Base-by-base conservation (phyloP, 2,797 vertebrate genomes). In the Sebastiscus albofasciatus region DNA sequence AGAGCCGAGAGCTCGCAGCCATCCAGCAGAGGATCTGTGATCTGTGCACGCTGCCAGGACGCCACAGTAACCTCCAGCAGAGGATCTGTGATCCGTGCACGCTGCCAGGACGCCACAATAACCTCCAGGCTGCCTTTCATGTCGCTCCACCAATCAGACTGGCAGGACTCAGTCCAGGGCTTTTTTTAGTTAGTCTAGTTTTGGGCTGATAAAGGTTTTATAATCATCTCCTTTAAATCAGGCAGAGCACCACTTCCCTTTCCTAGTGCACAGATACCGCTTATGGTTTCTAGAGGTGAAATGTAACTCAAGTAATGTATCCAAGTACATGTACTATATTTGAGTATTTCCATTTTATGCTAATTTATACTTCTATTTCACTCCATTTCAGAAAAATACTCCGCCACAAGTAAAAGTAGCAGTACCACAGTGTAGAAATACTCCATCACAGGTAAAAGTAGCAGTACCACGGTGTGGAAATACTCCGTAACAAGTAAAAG, bases 11-110 rank as follows among this genome's bases (percentile, higher is more conserved):
- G 34, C 79, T 76, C 34, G 4, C 27, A 79, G 84, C 26, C 65
- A 46, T 74, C 67, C 67, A 80, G 73, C 79, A 71, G 72, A 78
- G 76, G 75, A 84, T 83, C 75, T 84, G 74, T 62, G 85, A 88
- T 81, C 74, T 55, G 87, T 46, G 64, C 77, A 31, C 52, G 11
- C 83, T 73, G 77, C 74, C 83, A 75, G 76, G 56, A 62, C 3
- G 33, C 59, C 60, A 31, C 58, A 60, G 20, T 62, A n/a, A 39
- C 36, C 36, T 39, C 36, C 36, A 39, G 36, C 12, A 39, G 36
- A 39, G 36, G 36, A 39, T 5, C 36, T 13, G 36, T 39, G 36
- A 39, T 39, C 36, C 13, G 36, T 39, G 36, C 36, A 39, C 36
- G 12, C 36, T 39, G 36, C 36, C 36, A 39, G 36, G 36, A 39